phyloP scores from a whole-genome alignment of 2,113 vertebrate species.

The Gavia stellata region DNA sequence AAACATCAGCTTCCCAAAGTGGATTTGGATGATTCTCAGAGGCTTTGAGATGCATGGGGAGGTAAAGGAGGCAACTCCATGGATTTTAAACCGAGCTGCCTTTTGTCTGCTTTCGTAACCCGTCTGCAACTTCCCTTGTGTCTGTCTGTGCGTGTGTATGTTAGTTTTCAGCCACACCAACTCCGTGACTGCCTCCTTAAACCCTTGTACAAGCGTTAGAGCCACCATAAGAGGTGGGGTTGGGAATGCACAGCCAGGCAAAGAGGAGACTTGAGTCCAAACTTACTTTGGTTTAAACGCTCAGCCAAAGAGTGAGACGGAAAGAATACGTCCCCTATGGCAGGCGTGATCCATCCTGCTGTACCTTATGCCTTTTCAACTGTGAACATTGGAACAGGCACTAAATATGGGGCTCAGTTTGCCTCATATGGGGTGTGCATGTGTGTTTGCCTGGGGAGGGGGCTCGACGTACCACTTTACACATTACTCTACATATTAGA shows the following conservation, averaged over 20 bases:
- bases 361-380: not conserved
- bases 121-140: not conserved
- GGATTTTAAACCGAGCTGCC: not conserved
- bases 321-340: not conserved
- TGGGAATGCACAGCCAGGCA: not conserved
- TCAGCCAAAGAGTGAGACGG: not conserved
- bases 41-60: not conserved
- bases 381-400: not conserved
- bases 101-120: not conserved
- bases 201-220: not conserved
- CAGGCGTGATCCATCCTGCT: not conserved
- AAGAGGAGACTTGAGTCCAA: not conserved
- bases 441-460: not conserved
- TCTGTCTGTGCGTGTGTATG: not conserved
- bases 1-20: not conserved
- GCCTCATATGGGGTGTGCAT: accelerated
- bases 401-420: not conserved
- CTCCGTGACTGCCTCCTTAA: not conserved
- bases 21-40: not conserved
- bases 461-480: accelerated
- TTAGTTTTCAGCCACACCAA: not conserved
- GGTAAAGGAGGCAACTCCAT: not conserved
- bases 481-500: no score
- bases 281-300: not conserved
- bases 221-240: not conserved